Evolutionary conservation across 2,888 invertebrate species (phyloP).

Genomic region (Megastigmus dorsalis): DNA sequence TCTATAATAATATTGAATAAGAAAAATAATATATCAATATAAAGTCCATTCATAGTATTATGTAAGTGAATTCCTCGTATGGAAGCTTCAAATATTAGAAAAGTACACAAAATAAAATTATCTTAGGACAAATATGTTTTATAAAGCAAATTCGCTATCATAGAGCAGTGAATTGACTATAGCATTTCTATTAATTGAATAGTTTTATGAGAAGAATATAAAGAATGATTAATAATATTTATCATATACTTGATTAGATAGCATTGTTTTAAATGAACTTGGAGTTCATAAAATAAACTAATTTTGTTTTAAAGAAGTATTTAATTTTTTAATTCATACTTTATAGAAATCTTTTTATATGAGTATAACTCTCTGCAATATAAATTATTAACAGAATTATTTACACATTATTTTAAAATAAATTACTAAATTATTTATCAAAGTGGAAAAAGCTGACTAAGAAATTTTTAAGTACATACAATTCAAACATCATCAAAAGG

Average conservation of each 20-base stretch:
- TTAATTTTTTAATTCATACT: conserved; percentile 17
- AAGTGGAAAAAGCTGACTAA: background rate
- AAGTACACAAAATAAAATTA: conserved; percentile 52
- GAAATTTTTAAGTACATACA: background rate
- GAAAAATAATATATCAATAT: conserved; percentile 25
- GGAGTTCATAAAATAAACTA: conserved; percentile 14
- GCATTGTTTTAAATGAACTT: conserved; percentile 32
- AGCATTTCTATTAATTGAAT: conserved; percentile 56
- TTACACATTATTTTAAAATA: conserved; percentile 13
- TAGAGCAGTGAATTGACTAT: conserved; percentile 52
- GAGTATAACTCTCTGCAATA: background rate
- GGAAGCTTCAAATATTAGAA: conserved; percentile 57
- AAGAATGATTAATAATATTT: conserved; percentile 43
- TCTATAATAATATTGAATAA: conserved; percentile 17
- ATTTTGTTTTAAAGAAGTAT: conserved; percentile 9
- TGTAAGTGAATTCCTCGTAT: conserved; percentile 53
- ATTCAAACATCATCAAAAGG: too few species aligned
- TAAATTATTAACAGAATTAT: background rate
- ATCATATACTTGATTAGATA: conserved; percentile 48
- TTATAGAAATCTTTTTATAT: background rate
- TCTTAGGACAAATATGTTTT: conserved; percentile 57
- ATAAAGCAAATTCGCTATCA: conserved; percentile 56
- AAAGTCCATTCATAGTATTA: conserved; percentile 61
- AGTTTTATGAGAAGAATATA: conserved; percentile 44
- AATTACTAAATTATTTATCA: background rate